Conservation (phyloP, 2,888 invertebrate species). For the Tinea pellionella region DNA sequence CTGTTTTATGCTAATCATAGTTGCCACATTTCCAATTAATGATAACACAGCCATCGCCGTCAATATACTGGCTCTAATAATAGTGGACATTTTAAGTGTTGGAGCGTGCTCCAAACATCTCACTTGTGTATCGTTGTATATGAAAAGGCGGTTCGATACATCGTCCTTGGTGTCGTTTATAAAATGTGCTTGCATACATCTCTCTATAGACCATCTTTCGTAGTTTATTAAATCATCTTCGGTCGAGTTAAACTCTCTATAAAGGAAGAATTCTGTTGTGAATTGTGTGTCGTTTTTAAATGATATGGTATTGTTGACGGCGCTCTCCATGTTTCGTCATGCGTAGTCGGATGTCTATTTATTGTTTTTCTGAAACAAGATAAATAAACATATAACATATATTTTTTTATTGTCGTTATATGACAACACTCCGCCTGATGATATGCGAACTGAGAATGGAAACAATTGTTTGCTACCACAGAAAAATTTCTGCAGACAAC, state of each 20-base stretch:
- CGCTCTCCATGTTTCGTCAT: conserved; percentile 61
- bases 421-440: no score
- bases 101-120: conserved; percentile 76
- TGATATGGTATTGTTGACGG: conserved; percentile 60
- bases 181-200: conserved; percentile 37
- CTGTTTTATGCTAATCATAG: conserved; percentile 79
- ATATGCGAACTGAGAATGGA: no score
- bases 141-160: conserved; percentile 28
- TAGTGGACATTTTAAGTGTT: conserved; percentile 69
- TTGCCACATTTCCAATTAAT: conserved; percentile 79
- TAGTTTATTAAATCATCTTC: conserved; percentile 26
- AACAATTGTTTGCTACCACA: no score
- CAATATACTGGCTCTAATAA: conserved; percentile 75
- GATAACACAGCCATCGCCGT: conserved; percentile 78
- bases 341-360: conserved; percentile 27
- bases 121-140: conserved; percentile 42
- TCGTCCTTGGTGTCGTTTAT: conserved; percentile 34
- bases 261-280: conserved; percentile 31
- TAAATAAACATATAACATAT: no score
- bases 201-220: conserved; percentile 43
- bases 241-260: conserved; percentile 29
- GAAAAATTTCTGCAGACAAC: no score
- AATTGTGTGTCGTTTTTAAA: conserved; percentile 37
- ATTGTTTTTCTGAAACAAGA: conserved; percentile 40
- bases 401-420: no score